Conservation (phyloP, 2,113 vertebrate species). For the Ictalurus furcatus region DNA sequence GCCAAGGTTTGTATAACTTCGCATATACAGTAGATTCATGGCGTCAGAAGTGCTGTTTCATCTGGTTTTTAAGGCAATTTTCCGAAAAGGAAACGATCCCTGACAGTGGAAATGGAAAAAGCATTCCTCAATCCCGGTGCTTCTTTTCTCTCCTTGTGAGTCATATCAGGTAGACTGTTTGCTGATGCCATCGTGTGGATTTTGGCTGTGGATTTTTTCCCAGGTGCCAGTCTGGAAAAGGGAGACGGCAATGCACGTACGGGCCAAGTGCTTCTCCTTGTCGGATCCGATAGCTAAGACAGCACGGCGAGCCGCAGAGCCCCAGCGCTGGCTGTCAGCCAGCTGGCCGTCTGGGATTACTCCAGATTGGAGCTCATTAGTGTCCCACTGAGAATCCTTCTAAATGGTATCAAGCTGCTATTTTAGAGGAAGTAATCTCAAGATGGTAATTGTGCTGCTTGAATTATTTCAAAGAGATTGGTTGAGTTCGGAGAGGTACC, state of each 20-base stretch:
- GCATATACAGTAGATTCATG: not conserved
- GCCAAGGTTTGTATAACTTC: too few relatives aligned
- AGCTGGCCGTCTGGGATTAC: conserved; percentile 56
- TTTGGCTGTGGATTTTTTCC: conserved; percentile 29
- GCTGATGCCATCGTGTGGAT: conserved; percentile 20
- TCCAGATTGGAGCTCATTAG: conserved; percentile 59
- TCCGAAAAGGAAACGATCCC: not conserved
- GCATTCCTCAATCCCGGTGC: not conserved
- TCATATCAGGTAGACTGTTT: conserved; percentile 29
- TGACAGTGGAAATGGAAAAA: not conserved
- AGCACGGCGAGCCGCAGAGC: conserved; percentile 45
- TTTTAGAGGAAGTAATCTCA: conserved; percentile 56
- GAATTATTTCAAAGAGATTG: conserved; percentile 50
- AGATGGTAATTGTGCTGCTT: conserved; percentile 51
- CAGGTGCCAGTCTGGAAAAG: conserved; percentile 30
- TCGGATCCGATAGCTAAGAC: conserved; percentile 45
- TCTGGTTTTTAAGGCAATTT: not conserved
- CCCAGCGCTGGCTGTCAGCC: conserved; percentile 52
- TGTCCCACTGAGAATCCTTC: conserved; percentile 54
- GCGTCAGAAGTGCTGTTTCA: not conserved
- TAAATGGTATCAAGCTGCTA: conserved; percentile 60
- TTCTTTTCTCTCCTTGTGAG: not conserved
- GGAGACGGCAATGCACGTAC: conserved; percentile 12
- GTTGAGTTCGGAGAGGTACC: conserved; percentile 31
- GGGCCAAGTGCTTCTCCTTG: conserved; percentile 31